Base-by-base conservation (phyloP, 2,888 invertebrate species). In the Hylaea fasciaria region DNA sequence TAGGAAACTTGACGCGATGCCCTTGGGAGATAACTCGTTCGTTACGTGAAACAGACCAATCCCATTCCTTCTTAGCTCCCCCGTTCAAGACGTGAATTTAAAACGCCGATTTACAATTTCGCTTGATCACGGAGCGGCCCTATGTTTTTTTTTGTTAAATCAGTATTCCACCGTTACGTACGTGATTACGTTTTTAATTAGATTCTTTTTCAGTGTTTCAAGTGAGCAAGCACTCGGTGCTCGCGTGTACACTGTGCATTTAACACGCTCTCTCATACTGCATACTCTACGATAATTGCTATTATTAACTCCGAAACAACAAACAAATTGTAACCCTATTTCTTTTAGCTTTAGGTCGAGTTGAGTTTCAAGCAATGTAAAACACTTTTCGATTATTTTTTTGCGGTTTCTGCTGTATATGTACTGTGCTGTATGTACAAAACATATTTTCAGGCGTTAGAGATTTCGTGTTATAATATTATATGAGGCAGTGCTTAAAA, bases 51-150 rank as follows among this genome's bases (percentile, higher is more conserved):
- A 74, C 77, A 74, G 77, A 78, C 79, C 79, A 76, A 74, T 78
- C 70, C 73, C 67, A 73, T 78, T 75, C 67, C 68, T 40, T 49
- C 44, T 47, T 37, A 51, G 46, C 32, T 43, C 37, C 39, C 65
- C 53, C 62, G 74, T 76, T 78, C 80, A 81, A 81, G 82, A 80
- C 74, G 68, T 77, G 81, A 82, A 83, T 82, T 79, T 77, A 77
- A 80, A 83, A 75, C 68, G 71, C 69, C 68, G 66, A 77, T 81
- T 80, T 76, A 74, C 72, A 76, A 78, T 80, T 78, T 73, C 65
- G 70, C 71, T 69, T 70, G 64, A 68, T 74, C 66, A 70, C 71
- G 70, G 62, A 69, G 65, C 69, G 69, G 69, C 57, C 71, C 64
- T 65, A 64, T 53, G 55, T 65, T 69, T 71, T 69, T 71, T 32